These are phyloP conservation scores for Mesoligia furuncula DNA, from an alignment of 2,888 invertebrate genomes.

Conservation along the genomic window DNA sequence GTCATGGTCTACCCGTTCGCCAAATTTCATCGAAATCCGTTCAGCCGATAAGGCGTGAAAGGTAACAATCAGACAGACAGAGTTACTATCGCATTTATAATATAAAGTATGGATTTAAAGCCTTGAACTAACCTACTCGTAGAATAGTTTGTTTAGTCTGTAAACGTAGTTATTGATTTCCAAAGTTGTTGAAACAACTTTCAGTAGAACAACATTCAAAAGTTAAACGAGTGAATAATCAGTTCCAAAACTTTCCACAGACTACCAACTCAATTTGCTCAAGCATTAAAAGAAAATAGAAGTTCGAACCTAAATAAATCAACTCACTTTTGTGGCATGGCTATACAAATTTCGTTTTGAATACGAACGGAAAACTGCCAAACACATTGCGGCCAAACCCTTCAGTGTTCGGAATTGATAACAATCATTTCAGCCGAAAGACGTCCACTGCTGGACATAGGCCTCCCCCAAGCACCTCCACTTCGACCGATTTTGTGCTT, in stretches of 20 bases:
- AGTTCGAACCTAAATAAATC: slow-evolving; percentile 14
- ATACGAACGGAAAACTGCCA: slow-evolving; percentile 22
- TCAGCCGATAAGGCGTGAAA: not conserved
- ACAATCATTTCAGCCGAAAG: not conserved
- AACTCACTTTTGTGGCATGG: not conserved
- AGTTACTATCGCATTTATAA: not conserved
- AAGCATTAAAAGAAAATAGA: slow-evolving; percentile 21
- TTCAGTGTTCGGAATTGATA: slow-evolving; percentile 4
- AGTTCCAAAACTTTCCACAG: slow-evolving; percentile 20
- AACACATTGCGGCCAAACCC: slow-evolving; percentile 9
- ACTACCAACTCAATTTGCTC: slow-evolving; percentile 17
- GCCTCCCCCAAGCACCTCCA: no score
- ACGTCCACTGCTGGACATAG: no score
- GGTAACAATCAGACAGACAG: not conserved
- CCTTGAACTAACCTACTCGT: slow-evolving; percentile 31
- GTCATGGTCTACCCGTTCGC: not conserved
- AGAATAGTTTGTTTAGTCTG: slow-evolving; percentile 16
- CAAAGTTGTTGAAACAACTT: slow-evolving; percentile 28
- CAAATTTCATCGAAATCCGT: not conserved
- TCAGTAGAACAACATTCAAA: slow-evolving; percentile 19
- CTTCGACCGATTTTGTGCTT: no score
- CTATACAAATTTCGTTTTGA: slow-evolving; percentile 8
- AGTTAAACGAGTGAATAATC: slow-evolving; percentile 27
- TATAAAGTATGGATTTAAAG: not conserved
- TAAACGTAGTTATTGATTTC: slow-evolving; percentile 22